phyloP scores from a whole-genome alignment of 2,888 invertebrate species.

The Lomographa bimaculata region DNA sequence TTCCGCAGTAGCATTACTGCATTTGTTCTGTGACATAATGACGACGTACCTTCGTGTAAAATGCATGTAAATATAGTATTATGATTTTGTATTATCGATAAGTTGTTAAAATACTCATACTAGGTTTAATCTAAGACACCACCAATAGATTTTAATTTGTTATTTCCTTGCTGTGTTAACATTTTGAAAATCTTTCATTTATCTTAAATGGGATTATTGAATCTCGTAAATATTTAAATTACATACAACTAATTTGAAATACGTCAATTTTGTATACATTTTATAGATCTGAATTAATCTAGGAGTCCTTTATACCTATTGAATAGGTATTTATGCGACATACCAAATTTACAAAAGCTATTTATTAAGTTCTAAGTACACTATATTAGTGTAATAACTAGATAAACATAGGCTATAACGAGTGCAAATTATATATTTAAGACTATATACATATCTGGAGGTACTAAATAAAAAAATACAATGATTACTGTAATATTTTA shows the following conservation, averaged over 20 bases:
- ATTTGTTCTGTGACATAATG: conserved; percentile 28
- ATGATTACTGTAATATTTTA: conserved; percentile 19
- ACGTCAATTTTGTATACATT: background rate
- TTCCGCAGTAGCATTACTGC: conserved; percentile 38
- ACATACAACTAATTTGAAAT: too few relatives aligned
- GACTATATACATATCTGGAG: conserved; percentile 60
- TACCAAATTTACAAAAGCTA: conserved; percentile 38
- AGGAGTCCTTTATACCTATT: conserved; percentile 26
- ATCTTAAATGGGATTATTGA: too few relatives aligned
- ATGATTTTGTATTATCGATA: conserved; percentile 50
- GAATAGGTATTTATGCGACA: conserved; percentile 26
- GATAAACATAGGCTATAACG: conserved; percentile 51
- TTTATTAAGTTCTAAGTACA: conserved; percentile 69
- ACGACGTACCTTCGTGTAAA: conserved; percentile 50
- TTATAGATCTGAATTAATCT: conserved; percentile 5
- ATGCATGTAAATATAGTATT: conserved; percentile 71
- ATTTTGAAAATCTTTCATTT: conserved; percentile 3
- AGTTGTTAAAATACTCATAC: conserved; percentile 72
- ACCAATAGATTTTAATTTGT: conserved; percentile 48
- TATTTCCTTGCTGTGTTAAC: conserved; percentile 8
- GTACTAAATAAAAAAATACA: conserved; percentile 54
- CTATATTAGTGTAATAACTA: conserved; percentile 81
- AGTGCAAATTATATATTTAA: conserved; percentile 57
- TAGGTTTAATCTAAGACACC: conserved; percentile 54
- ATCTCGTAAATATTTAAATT: conserved; percentile 9